These are phyloP conservation scores for Helleia helle DNA, from an alignment of 2,888 invertebrate genomes.

Conservation along the genomic window DNA sequence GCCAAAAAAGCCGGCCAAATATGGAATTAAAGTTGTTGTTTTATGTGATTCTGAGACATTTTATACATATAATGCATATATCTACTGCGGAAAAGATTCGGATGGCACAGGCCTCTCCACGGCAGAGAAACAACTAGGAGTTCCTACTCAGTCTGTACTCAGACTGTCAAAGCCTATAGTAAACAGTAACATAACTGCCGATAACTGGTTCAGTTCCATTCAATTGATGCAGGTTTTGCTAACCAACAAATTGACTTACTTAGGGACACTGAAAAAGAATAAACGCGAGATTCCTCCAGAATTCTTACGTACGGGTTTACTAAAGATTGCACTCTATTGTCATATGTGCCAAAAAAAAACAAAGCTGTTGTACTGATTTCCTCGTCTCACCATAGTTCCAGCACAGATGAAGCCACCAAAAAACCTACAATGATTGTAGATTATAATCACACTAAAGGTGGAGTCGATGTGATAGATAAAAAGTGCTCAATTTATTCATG, in stretches of 20 bases:
- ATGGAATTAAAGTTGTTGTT: too few relatives aligned
- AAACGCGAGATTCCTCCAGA: conserved; percentile 23
- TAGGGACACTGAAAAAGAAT: conserved; percentile 25
- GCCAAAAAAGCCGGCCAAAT: too few relatives aligned
- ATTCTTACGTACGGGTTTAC: conserved; percentile 15
- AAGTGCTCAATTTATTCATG: too few relatives aligned
- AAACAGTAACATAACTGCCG: conserved; percentile 29
- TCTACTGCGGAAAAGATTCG: conserved; percentile 23
- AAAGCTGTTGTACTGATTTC: conserved; percentile 17
- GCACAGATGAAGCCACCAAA: too few relatives aligned
- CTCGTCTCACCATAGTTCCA: conserved; percentile 16
- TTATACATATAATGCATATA: not conserved
- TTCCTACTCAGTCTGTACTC: conserved; percentile 29
- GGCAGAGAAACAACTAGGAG: conserved; percentile 24
- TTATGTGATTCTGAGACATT: too few relatives aligned
- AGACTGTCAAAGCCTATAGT: conserved; percentile 24
- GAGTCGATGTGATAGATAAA: too few relatives aligned
- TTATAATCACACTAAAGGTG: too few relatives aligned
- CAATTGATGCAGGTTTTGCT: conserved; percentile 23
- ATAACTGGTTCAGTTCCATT: conserved; percentile 32
- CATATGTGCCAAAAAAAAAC: conserved; percentile 13
- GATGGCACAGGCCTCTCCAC: conserved; percentile 24
- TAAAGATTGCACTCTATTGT: conserved; percentile 9
- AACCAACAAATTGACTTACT: conserved; percentile 20
- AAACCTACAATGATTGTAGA: too few relatives aligned